phyloP scores from a whole-genome alignment of 2,113 vertebrate genomes.

The Perca flavescens region DNA sequence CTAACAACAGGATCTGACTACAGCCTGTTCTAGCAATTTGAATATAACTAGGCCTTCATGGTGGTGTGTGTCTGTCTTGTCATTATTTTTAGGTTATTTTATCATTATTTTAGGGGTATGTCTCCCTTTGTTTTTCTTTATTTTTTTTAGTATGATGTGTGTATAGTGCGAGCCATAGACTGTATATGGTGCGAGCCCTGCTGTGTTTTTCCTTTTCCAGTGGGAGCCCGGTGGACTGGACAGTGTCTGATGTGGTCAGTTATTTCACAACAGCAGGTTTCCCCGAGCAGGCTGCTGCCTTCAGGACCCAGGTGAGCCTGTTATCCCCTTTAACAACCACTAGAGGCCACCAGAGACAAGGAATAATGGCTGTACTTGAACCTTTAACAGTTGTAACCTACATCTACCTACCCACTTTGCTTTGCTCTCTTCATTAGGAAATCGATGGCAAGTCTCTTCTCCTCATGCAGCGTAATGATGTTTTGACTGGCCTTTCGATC shows the following conservation, averaged over 20 bases:
- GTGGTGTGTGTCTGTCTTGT: too few relatives aligned
- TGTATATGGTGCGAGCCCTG: too few relatives aligned
- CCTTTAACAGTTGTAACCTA: constrained; percentile 7
- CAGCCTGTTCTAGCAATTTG: too few relatives aligned
- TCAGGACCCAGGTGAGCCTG: constrained; percentile 87
- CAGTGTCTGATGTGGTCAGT: constrained; percentile 88
- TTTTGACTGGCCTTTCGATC: constrained; percentile 91
- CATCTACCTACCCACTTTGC: background rate
- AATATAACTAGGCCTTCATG: too few relatives aligned
- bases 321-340: constrained; percentile 29
- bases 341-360: constrained; percentile 43
- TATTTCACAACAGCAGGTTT: constrained; percentile 91
- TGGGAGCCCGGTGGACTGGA: constrained; percentile 88
- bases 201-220: background rate
- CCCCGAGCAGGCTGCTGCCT: constrained; percentile 89
- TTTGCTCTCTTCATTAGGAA: constrained; percentile 82
- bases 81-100: too few relatives aligned
- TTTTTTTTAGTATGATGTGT: too few relatives aligned
- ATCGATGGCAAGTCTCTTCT: constrained; percentile 92
- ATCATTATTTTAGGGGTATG: too few relatives aligned
- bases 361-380: background rate
- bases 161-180: too few relatives aligned
- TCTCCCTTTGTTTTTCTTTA: too few relatives aligned
- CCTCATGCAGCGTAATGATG: constrained; percentile 92
- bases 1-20: too few relatives aligned